Conservation (phyloP, 2,113 vertebrate species). For the Tamias sibiricus region DNA sequence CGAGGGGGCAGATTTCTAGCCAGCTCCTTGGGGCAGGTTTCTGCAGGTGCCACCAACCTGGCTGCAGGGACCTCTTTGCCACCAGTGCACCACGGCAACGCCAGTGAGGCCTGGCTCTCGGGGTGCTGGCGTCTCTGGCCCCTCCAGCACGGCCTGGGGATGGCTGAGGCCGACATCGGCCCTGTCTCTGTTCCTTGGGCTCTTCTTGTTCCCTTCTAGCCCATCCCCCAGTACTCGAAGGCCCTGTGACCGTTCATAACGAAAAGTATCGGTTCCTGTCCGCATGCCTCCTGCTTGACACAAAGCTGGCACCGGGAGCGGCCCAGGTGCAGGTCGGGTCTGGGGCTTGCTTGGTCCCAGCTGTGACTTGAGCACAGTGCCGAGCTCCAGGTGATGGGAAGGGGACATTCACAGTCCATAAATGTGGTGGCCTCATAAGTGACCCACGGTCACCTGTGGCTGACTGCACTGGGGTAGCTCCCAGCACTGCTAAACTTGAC, state of each 20-base stretch:
- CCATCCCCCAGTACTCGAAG: fast-evolving
- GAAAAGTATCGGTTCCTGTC: fast-evolving
- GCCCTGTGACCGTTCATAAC: too few relatives aligned
- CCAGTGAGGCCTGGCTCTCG: neutral
- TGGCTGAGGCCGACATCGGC: too few relatives aligned
- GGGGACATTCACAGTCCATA: fast-evolving
- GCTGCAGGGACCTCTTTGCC: too few relatives aligned
- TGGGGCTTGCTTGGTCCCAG: neutral
- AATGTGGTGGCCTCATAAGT: fast-evolving
- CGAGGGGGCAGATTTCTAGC: neutral
- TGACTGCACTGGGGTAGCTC: fast-evolving
- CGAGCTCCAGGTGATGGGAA: neutral
- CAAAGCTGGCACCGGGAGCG: neutral
- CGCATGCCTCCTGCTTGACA: neutral
- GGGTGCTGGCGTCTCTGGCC: neutral
- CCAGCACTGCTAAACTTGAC: neutral
- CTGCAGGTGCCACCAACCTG: neutral
- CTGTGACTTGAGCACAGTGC: fast-evolving
- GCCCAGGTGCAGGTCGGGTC: neutral
- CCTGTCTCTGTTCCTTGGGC: too few relatives aligned
- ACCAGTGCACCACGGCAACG: neutral
- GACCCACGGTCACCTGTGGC: neutral
- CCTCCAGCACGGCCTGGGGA: too few relatives aligned
- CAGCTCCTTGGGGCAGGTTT: neutral
- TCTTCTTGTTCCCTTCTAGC: neutral